phyloP scores from a whole-genome alignment of 2,113 vertebrate genomes.

The Rhipidura dahli region DNA sequence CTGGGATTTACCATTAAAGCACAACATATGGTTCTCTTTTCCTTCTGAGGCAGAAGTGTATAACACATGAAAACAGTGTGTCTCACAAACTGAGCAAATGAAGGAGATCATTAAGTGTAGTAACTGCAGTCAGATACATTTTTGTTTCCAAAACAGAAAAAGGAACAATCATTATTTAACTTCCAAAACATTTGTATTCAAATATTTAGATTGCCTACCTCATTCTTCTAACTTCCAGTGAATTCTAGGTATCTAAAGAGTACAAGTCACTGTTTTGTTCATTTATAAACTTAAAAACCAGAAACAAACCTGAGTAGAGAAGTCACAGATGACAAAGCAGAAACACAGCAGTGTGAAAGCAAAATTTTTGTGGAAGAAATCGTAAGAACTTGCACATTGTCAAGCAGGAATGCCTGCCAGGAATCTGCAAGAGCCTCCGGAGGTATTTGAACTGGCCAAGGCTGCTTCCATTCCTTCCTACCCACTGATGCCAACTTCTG shows the following conservation, averaged over 20 bases:
- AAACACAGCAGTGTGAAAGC: conserved; percentile 83
- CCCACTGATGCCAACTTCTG: conserved; percentile 80
- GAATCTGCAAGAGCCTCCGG: conserved; percentile 79
- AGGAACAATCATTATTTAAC: not conserved
- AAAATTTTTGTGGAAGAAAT: conserved; percentile 87
- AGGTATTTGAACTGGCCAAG: conserved; percentile 79
- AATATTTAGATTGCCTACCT: not conserved
- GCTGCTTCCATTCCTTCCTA: conserved; percentile 82
- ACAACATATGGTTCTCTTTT: conserved; percentile 32
- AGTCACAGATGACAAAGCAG: conserved; percentile 85
- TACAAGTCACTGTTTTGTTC: not conserved
- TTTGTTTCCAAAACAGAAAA: not conserved
- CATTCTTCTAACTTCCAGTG: not conserved
- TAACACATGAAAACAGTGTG: not conserved
- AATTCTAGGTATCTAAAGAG: not conserved
- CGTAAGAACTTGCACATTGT: conserved; percentile 83
- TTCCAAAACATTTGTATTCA: not conserved
- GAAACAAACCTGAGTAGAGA: conserved; percentile 79
- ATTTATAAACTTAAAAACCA: not conserved
- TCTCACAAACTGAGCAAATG: not conserved
- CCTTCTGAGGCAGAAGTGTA: not conserved
- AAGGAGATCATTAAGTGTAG: not conserved
- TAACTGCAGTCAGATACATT: not conserved
- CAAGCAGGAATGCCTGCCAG: conserved; percentile 81
- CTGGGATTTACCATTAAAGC: conserved; percentile 10